phyloP scores from a whole-genome alignment of 2,888 invertebrate species.

The Pachycephus smyrnensis region DNA sequence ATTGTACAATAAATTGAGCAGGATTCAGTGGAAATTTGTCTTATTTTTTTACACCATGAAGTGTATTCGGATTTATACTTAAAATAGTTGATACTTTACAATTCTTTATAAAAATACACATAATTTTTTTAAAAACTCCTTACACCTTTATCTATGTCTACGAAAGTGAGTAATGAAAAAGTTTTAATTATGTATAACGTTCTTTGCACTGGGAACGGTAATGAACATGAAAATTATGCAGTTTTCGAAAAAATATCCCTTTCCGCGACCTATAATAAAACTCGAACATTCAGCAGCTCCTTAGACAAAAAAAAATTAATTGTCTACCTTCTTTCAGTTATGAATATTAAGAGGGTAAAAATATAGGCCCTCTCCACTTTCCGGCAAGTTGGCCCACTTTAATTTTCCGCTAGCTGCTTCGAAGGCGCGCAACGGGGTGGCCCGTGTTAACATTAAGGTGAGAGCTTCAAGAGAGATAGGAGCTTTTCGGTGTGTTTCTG shows the following conservation, averaged over 20 bases:
- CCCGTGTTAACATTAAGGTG: slow-evolving; percentile 38
- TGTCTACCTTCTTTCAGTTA: slow-evolving; percentile 44
- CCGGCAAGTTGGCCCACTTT: slow-evolving; percentile 50
- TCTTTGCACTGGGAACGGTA: background rate
- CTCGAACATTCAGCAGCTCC: slow-evolving; percentile 25
- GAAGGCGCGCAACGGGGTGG: slow-evolving; percentile 21
- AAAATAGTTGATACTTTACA: too few species aligned
- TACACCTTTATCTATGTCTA: background rate
- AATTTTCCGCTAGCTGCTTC: slow-evolving; percentile 54
- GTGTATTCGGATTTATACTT: too few species aligned
- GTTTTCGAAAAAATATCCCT: slow-evolving; percentile 14
- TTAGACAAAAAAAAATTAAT: slow-evolving; percentile 28
- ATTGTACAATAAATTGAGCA: background rate
- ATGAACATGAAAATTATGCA: slow-evolving; percentile 16
- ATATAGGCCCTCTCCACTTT: slow-evolving; percentile 42
- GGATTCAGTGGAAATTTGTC: too few species aligned
- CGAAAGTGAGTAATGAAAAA: background rate
- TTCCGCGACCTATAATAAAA: slow-evolving; percentile 16
- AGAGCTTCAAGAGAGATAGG: slow-evolving; percentile 21
- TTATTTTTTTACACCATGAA: too few species aligned
- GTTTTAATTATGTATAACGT: background rate
- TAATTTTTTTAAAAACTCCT: background rate
- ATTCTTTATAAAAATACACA: background rate
- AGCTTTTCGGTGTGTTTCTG: background rate
- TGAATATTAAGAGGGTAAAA: slow-evolving; percentile 53